phyloP scores from a whole-genome alignment of 2,797 vertebrate species.

The Hyperoplus lanceolatus region DNA sequence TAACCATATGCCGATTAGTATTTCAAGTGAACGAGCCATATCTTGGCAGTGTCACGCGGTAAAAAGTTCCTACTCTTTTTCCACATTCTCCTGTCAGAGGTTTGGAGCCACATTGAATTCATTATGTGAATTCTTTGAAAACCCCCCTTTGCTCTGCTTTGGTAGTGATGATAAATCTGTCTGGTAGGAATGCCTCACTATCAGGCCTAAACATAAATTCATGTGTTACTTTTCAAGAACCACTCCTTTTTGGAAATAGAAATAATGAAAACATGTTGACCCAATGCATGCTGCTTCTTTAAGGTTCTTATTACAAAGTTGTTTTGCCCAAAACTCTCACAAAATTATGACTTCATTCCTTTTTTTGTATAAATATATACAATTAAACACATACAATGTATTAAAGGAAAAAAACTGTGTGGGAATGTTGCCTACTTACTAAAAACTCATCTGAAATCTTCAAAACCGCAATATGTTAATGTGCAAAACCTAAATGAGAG shows the following conservation, averaged over 20 bases:
- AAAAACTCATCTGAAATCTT: not conserved
- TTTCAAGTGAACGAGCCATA: constrained; percentile 13
- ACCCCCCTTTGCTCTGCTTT: constrained; percentile 50
- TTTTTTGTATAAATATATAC: constrained; percentile 23
- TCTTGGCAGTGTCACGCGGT: constrained; percentile 24
- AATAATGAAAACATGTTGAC: constrained; percentile 33
- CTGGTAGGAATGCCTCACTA: constrained; percentile 73
- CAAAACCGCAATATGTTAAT: not conserved
- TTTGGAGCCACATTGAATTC: constrained; percentile 48
- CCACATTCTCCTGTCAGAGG: constrained; percentile 44
- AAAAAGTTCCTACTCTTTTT: constrained; percentile 28
- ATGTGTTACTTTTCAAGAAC: constrained; percentile 61
- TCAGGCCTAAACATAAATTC: constrained; percentile 67
- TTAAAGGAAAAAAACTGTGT: constrained; percentile 6
- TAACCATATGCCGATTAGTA: constrained; percentile 11
- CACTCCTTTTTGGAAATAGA: constrained; percentile 49
- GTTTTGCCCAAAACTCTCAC: constrained; percentile 5
- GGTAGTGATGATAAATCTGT: constrained; percentile 78
- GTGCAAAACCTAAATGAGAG: not conserved
- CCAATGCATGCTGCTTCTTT: constrained; percentile 12
- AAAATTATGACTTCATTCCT: constrained; percentile 18
- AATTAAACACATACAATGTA: constrained; percentile 1
- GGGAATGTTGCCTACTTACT: not conserved
- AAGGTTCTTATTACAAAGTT: constrained; percentile 18
- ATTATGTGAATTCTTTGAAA: constrained; percentile 66